Evolutionary conservation across 2,888 invertebrate species (phyloP).

Genomic region (Strigamia crassipes): DNA sequence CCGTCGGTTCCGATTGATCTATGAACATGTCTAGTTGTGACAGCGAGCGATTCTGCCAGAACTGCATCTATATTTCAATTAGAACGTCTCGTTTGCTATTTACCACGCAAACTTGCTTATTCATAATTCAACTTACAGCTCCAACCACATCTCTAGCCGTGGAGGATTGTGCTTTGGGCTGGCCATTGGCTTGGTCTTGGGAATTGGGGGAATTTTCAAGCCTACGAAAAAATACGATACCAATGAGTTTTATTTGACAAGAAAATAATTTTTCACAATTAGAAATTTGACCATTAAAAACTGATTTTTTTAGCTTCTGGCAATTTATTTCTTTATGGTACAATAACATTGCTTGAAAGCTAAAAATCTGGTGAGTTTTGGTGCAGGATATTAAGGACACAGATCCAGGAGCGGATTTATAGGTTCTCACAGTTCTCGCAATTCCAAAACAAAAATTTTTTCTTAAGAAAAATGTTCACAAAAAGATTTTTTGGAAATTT

Average conservation of each 20-base stretch:
- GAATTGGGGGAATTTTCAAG: constrained; percentile 46
- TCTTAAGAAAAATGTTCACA: no score
- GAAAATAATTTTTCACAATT: neutral
- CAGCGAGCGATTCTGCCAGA: constrained; percentile 85
- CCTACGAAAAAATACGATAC: constrained; percentile 15
- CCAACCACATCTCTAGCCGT: constrained; percentile 45
- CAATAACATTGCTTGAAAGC: no score
- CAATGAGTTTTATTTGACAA: neutral
- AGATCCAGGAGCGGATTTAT: no score
- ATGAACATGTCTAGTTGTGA: constrained; percentile 94
- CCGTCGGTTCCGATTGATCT: constrained; percentile 88
- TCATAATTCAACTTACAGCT: constrained; percentile 43
- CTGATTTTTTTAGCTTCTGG: no score
- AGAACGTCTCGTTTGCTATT: neutral
- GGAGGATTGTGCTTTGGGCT: constrained; percentile 46
- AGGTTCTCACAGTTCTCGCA: no score
- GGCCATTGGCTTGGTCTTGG: constrained; percentile 48
- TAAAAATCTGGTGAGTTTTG: no score
- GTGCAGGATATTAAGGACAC: no score
- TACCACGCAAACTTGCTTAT: neutral
- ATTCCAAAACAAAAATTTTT: no score
- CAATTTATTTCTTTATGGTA: no score
- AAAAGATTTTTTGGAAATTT: no score
- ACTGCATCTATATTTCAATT: constrained; percentile 66
- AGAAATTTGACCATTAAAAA: neutral